phyloP scores from a whole-genome alignment of 2,797 vertebrate genomes.

The Echeneis naucrates region DNA sequence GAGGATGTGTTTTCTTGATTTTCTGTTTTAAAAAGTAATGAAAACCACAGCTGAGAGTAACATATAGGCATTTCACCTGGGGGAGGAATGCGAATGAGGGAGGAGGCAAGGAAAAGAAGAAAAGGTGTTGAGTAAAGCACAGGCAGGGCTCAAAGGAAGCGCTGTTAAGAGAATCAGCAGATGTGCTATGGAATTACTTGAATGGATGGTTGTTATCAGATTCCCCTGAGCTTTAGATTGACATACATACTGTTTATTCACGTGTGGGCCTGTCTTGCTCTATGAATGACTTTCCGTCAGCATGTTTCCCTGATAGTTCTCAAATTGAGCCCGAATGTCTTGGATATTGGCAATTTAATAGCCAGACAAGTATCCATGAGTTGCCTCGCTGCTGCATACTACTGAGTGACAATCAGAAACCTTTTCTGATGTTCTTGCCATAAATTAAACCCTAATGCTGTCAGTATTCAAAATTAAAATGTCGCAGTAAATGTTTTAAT shows the following conservation, averaged over 20 bases:
- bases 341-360: slow-evolving; percentile 5
- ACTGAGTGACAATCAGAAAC: slow-evolving; percentile 17
- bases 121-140: slow-evolving; percentile 19
- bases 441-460: slow-evolving; percentile 27
- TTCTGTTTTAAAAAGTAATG: slow-evolving; percentile 43
- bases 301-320: slow-evolving; percentile 1
- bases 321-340: slow-evolving; percentile 2
- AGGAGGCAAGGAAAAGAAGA: not conserved
- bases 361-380: not conserved
- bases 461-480: slow-evolving; percentile 38
- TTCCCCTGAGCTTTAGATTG: slow-evolving; percentile 19
- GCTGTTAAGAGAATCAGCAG: slow-evolving; percentile 20
- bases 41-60: slow-evolving; percentile 59
- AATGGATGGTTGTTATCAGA: slow-evolving; percentile 28
- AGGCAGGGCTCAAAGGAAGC: slow-evolving; percentile 29
- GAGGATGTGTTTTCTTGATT: slow-evolving; percentile 51
- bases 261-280: slow-evolving; percentile 18
- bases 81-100: slow-evolving; percentile 16
- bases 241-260: slow-evolving; percentile 17
- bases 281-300: not conserved
- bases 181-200: slow-evolving; percentile 22
- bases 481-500: slow-evolving; percentile 45
- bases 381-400: slow-evolving; percentile 10
- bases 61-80: slow-evolving; percentile 52
- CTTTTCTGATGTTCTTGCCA: slow-evolving; percentile 24